phyloP scores from a whole-genome alignment of 2,888 invertebrate species.

The Lumbricus terrestris region DNA sequence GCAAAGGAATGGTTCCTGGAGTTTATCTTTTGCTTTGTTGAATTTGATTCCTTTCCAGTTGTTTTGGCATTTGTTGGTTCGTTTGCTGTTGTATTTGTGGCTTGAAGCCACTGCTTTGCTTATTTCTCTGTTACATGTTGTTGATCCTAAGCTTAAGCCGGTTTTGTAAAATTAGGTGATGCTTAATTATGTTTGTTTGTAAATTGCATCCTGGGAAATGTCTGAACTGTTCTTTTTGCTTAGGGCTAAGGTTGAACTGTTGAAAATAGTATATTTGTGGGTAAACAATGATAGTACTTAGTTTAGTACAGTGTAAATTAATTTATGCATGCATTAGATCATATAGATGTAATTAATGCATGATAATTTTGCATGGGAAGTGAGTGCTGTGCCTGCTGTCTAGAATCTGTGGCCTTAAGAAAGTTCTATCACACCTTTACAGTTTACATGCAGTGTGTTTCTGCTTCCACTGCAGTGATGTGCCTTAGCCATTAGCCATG shows the following conservation, averaged over 20 bases:
- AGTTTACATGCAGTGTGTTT: no score
- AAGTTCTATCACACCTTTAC: no score
- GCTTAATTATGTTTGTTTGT: no score
- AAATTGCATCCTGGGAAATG: neutral
- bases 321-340: neutral
- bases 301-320: neutral
- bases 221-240: neutral
- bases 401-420: neutral
- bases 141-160: neutral
- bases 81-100: neutral
- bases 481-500: neutral
- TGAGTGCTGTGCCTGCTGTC: neutral
- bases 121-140: neutral
- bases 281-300: no score
- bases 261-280: no score
- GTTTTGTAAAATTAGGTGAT: neutral
- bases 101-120: neutral
- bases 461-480: neutral
- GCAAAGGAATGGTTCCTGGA: neutral
- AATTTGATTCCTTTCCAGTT: neutral
- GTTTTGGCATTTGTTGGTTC: neutral
- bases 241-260: neutral
- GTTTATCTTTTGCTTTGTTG: neutral
- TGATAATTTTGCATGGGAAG: neutral
- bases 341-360: no score